phyloP scores from a whole-genome alignment of 2,113 vertebrate genomes.

The Cebidichthys violaceus region DNA sequence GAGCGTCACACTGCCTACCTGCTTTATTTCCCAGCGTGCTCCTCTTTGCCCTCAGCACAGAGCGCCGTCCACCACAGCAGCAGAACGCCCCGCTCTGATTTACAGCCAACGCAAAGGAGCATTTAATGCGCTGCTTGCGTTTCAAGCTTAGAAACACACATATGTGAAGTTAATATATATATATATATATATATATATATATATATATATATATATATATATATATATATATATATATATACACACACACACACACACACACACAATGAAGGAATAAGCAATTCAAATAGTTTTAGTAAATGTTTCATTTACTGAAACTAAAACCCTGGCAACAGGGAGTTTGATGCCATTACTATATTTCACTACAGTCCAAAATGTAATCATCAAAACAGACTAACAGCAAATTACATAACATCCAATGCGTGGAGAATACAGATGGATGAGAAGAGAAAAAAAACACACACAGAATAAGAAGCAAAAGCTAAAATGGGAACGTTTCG shows the following conservation, averaged over 20 bases:
- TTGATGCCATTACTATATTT: background rate
- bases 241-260: too few relatives aligned
- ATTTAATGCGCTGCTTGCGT: background rate
- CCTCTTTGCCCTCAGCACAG: constrained; percentile 11
- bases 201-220: background rate
- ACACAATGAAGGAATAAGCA: background rate
- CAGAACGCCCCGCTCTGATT: background rate
- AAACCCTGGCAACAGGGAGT: too few relatives aligned
- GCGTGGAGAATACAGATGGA: background rate
- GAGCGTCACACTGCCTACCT: constrained; percentile 16
- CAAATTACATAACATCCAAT: background rate
- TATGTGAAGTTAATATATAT: background rate
- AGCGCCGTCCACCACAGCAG: background rate
- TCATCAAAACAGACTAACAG: background rate
- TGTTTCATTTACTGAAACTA: too few relatives aligned
- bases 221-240: background rate
- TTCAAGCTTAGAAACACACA: background rate
- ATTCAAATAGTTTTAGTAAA: background rate
- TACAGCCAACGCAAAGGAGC: background rate
- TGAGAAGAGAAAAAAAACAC: background rate
- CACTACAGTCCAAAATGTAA: background rate
- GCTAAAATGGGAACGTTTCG: background rate
- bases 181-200: background rate
- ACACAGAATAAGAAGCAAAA: background rate
- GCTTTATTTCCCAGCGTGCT: constrained; percentile 40